Conservation (phyloP, 2,888 invertebrate species). For the Euproctis similis region DNA sequence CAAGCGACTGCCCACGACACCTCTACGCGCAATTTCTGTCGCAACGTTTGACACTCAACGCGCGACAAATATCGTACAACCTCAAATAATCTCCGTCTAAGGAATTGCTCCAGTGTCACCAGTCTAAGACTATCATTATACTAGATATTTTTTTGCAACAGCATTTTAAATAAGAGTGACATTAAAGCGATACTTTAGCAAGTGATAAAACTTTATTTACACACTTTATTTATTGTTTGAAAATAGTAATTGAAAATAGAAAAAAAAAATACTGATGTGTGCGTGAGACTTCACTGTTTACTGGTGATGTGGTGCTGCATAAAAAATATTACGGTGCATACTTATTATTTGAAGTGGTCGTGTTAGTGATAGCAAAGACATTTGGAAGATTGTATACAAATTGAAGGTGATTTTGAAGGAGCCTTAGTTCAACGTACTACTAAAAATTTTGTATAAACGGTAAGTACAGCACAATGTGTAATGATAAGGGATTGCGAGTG, state of each 20-base stretch:
- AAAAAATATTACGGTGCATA: conserved; percentile 26
- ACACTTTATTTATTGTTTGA: conserved; percentile 15
- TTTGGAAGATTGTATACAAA: too few relatives aligned
- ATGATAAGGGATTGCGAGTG: conserved; percentile 63
- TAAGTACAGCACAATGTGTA: conserved; percentile 64
- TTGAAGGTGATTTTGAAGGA: too few relatives aligned
- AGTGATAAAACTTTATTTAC: conserved; percentile 39
- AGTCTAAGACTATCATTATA: conserved; percentile 33
- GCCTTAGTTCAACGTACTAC: conserved; percentile 10
- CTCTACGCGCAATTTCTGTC: conserved; percentile 24
- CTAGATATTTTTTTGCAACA: conserved; percentile 16
- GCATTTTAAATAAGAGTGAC: conserved; percentile 20
- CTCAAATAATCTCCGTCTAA: conserved; percentile 50
- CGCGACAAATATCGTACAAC: conserved; percentile 60
- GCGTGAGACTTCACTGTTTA: conserved; percentile 7
- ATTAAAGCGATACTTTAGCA: conserved; percentile 22
- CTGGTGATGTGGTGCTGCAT: conserved; percentile 35
- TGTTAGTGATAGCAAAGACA: conserved; percentile 61
- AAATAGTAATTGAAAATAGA: too few relatives aligned
- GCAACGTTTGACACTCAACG: conserved; percentile 57
- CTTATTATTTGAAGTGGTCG: conserved; percentile 48
- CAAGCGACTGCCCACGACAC: conserved; percentile 49
- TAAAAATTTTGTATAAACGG: conserved; percentile 73
- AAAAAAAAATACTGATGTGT: conserved; percentile 5
- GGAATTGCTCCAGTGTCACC: conserved; percentile 59